Percentiles rank a stretch among this genome's conserved stretches.
Conservation (phyloP, 2,113 vertebrate species). For the Anser brachyrhynchus region DNA sequence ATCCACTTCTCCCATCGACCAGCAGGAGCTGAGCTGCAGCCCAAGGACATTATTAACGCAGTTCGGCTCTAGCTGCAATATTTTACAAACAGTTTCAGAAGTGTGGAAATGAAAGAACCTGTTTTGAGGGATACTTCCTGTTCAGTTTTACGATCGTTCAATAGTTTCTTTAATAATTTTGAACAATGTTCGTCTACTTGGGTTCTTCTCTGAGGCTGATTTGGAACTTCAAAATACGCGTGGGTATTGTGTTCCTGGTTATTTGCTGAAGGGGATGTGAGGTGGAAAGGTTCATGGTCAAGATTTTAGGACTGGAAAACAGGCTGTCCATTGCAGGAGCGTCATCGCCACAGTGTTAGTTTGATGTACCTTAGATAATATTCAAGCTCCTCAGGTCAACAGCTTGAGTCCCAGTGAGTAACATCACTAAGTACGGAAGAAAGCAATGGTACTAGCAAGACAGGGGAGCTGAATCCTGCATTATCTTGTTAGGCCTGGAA, state of each 20-base stretch:
- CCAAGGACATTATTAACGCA: neutral
- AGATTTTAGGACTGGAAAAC: neutral
- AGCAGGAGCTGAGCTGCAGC: neutral
- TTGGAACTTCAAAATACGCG: rapidly evolving
- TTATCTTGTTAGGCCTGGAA: neutral
- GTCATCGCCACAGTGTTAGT: neutral
- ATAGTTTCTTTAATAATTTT: neutral
- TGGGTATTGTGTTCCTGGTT: neutral
- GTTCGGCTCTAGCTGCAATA: neutral
- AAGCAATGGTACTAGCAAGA: neutral
- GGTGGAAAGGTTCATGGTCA: rapidly evolving
- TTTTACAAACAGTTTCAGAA: neutral
- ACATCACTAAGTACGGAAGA: neutral
- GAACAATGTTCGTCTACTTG: rapidly evolving
- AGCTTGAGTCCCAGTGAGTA: neutral
- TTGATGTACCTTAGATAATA: neutral
- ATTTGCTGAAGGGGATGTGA: neutral
- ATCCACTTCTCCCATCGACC: neutral
- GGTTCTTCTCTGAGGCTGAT: neutral
- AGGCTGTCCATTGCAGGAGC: neutral
- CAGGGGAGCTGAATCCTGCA: neutral
- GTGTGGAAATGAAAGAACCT: neutral
- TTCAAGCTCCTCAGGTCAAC: neutral
- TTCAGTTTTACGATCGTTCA: neutral
- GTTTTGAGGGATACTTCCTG: neutral